Conservation (phyloP, 1,140 invertebrate species). For the Cepaea nemoralis region DNA sequence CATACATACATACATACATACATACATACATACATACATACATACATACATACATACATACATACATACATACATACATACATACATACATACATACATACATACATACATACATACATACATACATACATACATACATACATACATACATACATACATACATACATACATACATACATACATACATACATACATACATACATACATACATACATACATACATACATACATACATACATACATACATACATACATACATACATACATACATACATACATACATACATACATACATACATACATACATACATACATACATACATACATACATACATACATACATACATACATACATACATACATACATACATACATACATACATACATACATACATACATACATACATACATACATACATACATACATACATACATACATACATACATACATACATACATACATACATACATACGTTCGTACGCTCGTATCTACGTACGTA, state of each 20-base stretch:
- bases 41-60: not conserved
- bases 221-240: constrained; percentile 12
- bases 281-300: not conserved
- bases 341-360: constrained; percentile 7
- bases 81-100: not conserved
- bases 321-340: not conserved
- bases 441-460: constrained; percentile 6
- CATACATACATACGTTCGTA: too few relatives aligned
- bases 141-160: constrained; percentile 12
- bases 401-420: constrained; percentile 12
- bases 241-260: not conserved
- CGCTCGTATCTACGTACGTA: too few relatives aligned
- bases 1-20: constrained; percentile 13
- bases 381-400: constrained; percentile 12
- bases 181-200: constrained; percentile 12
- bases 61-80: constrained; percentile 2
- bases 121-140: constrained; percentile 20
- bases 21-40: constrained; percentile 7
- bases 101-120: constrained; percentile 7
- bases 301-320: not conserved
- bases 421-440: constrained; percentile 12
- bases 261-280: not conserved
- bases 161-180: constrained; percentile 12
- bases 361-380: not conserved
- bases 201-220: constrained; percentile 12